phyloP scores from a whole-genome alignment of 1,140 invertebrate genomes.

The Portunus trituberculatus region DNA sequence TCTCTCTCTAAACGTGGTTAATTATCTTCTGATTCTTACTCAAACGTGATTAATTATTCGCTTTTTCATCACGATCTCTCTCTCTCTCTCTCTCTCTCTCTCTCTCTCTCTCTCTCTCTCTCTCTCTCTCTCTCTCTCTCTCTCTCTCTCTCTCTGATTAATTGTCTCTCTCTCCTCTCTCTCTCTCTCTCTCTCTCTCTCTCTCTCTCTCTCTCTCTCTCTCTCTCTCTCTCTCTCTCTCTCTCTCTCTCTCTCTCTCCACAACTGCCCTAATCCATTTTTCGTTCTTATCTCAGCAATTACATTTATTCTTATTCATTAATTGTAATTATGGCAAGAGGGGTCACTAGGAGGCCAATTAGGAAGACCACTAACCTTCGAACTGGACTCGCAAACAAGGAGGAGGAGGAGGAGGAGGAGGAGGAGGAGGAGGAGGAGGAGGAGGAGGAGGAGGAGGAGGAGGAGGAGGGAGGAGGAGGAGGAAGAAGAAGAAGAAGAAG shows the following conservation, averaged over 20 bases:
- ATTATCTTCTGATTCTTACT: no score
- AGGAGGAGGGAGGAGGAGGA: no score
- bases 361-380: neutral
- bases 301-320: neutral
- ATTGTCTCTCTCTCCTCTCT: neutral
- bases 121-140: no score
- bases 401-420: neutral
- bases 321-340: neutral
- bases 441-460: no score
- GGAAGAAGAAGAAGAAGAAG: no score
- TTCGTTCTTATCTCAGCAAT: neutral
- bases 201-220: slow-evolving; percentile 34
- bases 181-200: slow-evolving; percentile 41
- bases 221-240: neutral
- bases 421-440: no score
- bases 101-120: neutral
- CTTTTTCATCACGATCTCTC: no score
- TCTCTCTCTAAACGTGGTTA: no score
- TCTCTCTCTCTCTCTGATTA: no score
- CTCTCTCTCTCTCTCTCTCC: neutral
- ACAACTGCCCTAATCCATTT: neutral
- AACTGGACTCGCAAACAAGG: neutral
- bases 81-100: neutral
- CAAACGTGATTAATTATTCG: no score
- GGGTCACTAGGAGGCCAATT: neutral